Conservation (phyloP, 1,140 invertebrate genomes). For the Polypedilum vanderplanki region DNA sequence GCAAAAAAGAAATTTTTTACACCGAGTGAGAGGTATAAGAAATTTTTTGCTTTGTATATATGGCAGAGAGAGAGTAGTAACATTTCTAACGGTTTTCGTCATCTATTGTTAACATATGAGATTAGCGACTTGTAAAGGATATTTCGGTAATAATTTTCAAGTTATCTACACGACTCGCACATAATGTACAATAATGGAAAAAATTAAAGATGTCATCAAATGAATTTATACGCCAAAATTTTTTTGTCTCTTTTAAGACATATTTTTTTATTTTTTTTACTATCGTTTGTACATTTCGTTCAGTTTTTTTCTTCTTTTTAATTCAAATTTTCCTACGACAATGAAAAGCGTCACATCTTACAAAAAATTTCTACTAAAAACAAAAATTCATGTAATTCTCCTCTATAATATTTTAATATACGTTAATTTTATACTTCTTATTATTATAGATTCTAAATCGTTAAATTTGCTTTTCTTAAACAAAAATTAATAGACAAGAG, state of each 20-base stretch:
- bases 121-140: background rate
- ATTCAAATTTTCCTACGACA: constrained; percentile 18
- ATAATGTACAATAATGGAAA: background rate
- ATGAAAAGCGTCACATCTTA: constrained; percentile 17
- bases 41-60: background rate
- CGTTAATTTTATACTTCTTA: background rate
- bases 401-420: constrained; percentile 2
- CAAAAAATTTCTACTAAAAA: constrained; percentile 8
- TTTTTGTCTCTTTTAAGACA: background rate
- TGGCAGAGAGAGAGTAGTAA: background rate
- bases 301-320: background rate
- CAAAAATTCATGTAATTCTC: background rate
- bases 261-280: background rate
- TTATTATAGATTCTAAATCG: background rate
- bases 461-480: background rate
- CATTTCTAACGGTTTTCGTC: constrained; percentile 8
- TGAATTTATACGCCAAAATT: background rate
- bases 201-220: background rate
- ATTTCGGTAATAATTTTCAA: no score
- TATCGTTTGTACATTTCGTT: constrained; percentile 9
- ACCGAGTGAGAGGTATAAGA: background rate
- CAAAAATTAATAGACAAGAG: background rate
- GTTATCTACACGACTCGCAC: no score
- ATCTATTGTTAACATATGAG: constrained; percentile 4
- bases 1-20: background rate